Percentiles rank a stretch among this genome's conserved stretches.
Conservation (phyloP, 2,797 vertebrate genomes). For the Agapornis canus region DNA sequence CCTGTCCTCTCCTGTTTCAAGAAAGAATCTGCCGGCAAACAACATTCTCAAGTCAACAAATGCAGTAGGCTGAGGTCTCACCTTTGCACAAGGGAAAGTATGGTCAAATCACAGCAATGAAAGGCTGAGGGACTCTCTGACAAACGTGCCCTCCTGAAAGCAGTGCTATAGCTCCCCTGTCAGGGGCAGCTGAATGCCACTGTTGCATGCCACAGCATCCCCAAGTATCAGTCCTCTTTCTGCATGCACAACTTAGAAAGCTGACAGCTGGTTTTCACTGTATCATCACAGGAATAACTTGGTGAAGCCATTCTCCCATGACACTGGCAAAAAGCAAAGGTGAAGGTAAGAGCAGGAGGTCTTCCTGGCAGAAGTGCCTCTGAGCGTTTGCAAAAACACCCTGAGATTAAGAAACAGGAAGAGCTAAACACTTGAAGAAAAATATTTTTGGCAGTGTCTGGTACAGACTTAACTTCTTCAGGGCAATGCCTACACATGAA, state of each 20-base stretch:
- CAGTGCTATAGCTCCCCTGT: neutral
- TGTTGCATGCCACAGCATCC: rapidly evolving
- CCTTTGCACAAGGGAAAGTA: neutral
- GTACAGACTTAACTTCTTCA: neutral
- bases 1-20: neutral
- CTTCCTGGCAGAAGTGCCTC: neutral
- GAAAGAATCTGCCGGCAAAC: neutral
- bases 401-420: neutral
- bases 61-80: rapidly evolving
- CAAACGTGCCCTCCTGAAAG: neutral
- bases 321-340: neutral
- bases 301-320: neutral
- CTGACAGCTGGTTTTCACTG: neutral
- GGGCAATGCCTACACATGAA: neutral
- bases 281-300: neutral
- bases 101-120: neutral
- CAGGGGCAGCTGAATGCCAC: neutral
- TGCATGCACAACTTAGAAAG: neutral
- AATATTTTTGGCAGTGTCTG: neutral
- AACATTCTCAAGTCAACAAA: neutral
- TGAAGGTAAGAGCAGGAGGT: neutral
- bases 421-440: neutral
- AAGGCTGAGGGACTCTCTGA: neutral
- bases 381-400: neutral
- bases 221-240: rapidly evolving